Evolutionary conservation across 2,888 invertebrate species (phyloP).

Genomic region (Tetranychus piercei): DNA sequence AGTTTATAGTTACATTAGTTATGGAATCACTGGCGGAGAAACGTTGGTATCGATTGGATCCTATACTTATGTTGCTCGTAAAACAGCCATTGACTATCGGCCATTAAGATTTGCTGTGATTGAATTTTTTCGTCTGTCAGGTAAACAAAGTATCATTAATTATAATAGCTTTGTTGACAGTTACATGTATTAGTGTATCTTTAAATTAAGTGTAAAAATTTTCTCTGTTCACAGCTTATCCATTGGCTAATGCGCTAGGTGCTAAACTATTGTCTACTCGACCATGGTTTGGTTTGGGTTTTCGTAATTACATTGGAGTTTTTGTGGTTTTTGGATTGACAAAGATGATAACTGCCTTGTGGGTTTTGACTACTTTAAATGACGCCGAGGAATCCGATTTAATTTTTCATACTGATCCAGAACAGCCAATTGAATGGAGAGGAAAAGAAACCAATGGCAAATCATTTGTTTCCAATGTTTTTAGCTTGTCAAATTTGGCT

Average conservation of each 20-base stretch:
- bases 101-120: not conserved
- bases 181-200: not conserved
- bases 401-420: not conserved
- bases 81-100: not conserved
- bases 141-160: not conserved
- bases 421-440: not conserved
- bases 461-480: not conserved
- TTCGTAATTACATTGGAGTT: not conserved
- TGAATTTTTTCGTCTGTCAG: not conserved
- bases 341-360: not conserved
- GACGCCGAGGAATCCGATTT: not conserved
- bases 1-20: not conserved
- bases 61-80: not conserved
- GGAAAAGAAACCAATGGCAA: not conserved
- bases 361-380: not conserved
- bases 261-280: not conserved
- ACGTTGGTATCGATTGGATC: not conserved
- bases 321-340: not conserved
- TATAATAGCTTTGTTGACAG: too few relatives aligned
- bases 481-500: not conserved
- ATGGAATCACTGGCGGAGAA: not conserved
- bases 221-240: not conserved
- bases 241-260: not conserved
- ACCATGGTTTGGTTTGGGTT: not conserved
- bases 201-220: not conserved